Conservation (phyloP, 2,888 invertebrate species). For the Caenorhabditis sp. region DNA sequence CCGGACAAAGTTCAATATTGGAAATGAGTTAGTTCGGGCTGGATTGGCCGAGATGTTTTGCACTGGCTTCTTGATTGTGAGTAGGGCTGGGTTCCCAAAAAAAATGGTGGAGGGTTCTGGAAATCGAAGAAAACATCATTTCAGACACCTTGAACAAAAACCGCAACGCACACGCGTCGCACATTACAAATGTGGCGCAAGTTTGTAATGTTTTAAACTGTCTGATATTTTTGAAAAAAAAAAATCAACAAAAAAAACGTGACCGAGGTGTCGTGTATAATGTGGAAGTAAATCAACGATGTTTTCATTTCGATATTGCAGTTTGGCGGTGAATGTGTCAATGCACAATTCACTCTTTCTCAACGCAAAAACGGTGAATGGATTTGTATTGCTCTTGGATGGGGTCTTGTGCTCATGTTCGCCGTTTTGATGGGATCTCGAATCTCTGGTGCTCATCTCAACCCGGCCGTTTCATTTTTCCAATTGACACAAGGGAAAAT, state of each 20-base stretch:
- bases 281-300: too few species aligned
- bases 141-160: too few species aligned
- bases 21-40: conserved; percentile 52
- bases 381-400: conserved; percentile 61
- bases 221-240: too few species aligned
- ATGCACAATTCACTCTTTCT: conserved; percentile 61
- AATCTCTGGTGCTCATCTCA: conserved; percentile 65
- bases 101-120: not conserved
- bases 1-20: conserved; percentile 44
- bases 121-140: too few species aligned
- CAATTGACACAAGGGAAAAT: conserved; percentile 61
- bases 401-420: conserved; percentile 64
- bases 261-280: too few species aligned
- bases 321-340: conserved; percentile 60
- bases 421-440: conserved; percentile 59
- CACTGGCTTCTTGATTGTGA: conserved; percentile 55
- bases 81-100: conserved; percentile 1
- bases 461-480: conserved; percentile 67
- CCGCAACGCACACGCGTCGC: too few species aligned
- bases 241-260: too few species aligned
- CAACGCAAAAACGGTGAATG: conserved; percentile 56
- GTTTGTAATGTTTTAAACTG: too few species aligned
- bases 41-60: conserved; percentile 58
- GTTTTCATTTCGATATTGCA: conserved; percentile 41
- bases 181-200: too few species aligned